Percentiles rank a stretch among this genome's conserved stretches.
These are phyloP conservation scores for Pyrocephalus nanus DNA, from an alignment of 2,797 vertebrate genomes.

Conservation along the genomic window DNA sequence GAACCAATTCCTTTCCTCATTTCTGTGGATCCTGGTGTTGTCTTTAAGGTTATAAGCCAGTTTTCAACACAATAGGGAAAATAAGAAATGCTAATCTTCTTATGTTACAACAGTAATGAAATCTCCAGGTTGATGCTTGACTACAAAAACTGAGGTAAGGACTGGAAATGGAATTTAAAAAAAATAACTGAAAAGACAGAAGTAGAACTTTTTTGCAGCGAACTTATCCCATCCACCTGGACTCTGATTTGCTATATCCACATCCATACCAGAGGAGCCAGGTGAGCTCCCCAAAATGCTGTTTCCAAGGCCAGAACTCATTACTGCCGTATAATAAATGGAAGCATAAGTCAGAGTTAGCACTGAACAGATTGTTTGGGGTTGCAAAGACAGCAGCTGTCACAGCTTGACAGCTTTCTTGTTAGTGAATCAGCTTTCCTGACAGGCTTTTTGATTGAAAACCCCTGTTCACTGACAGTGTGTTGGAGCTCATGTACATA, in stretches of 20 bases:
- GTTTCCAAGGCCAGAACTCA: constrained; percentile 67
- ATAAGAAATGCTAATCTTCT: background rate
- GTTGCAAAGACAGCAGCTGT: constrained; percentile 78
- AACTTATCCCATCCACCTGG: background rate
- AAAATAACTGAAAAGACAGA: background rate
- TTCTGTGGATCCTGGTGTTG: background rate
- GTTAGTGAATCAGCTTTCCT: constrained; percentile 77
- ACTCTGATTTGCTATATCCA: background rate
- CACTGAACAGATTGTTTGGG: constrained; percentile 77
- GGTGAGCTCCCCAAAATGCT: constrained; percentile 52
- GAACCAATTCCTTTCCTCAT: background rate
- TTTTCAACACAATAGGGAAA: background rate
- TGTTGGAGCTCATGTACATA: constrained; percentile 72
- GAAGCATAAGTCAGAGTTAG: constrained; percentile 75
- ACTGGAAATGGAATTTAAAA: background rate
- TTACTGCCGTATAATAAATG: constrained; percentile 72
- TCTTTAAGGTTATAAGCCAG: background rate
- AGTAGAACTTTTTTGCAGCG: background rate
- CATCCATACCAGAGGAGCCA: background rate
- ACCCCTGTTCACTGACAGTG: constrained; percentile 75
- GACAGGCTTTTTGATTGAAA: constrained; percentile 80
- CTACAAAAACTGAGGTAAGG: background rate
- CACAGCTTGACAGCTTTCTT: constrained; percentile 78
- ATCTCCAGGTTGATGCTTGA: background rate
- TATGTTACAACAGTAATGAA: background rate